phyloP scores from a whole-genome alignment of 2,797 vertebrate genomes.

The Myotis daubentonii region DNA sequence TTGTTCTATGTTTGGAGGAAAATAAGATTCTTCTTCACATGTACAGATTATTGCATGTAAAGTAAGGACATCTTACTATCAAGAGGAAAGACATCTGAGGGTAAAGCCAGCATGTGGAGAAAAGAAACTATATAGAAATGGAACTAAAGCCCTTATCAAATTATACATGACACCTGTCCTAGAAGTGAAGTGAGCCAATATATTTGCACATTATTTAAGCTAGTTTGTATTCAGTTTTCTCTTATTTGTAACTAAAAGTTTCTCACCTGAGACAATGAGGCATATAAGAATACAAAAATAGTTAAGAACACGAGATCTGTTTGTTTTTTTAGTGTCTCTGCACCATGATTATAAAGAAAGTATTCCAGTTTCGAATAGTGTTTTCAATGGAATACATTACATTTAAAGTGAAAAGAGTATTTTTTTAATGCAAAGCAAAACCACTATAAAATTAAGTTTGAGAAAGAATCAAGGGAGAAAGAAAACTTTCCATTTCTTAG shows the following conservation, averaged over 20 bases:
- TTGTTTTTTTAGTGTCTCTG: neutral
- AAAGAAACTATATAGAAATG: neutral
- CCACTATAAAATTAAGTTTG: conserved; percentile 51
- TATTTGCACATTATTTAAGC: neutral
- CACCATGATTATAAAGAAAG: conserved; percentile 24
- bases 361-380: neutral
- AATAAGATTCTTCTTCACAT: neutral
- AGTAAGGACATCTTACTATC: neutral
- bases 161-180: neutral
- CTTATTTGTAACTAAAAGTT: neutral
- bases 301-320: neutral
- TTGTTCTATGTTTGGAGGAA: neutral
- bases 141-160: neutral
- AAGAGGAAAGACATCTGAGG: neutral
- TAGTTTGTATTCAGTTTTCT: neutral
- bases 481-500: conserved; percentile 51
- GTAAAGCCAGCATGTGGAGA: neutral
- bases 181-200: neutral
- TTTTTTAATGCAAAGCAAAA: conserved; percentile 46
- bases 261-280: neutral
- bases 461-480: conserved; percentile 49
- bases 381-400: neutral
- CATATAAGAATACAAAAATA: conserved; percentile 10
- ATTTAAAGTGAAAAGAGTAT: conserved; percentile 40
- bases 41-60: neutral